Conservation (phyloP, 2,888 invertebrate species). For the Macrosiphum euphorbiae region DNA sequence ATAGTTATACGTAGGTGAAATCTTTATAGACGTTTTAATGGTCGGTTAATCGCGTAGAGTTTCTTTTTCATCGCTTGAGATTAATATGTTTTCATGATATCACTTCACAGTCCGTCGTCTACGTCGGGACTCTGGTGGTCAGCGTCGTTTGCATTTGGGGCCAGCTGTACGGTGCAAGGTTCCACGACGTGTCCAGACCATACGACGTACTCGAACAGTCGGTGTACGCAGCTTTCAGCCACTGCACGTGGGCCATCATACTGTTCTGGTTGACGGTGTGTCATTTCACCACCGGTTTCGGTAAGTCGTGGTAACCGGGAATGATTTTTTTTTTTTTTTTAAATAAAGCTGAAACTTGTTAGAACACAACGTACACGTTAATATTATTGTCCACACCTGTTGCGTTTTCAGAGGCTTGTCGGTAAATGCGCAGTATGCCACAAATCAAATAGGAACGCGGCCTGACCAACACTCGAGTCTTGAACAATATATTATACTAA, state of each 20-base stretch:
- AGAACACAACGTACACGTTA: neutral
- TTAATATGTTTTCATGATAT: neutral
- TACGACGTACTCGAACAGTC: conserved; percentile 46
- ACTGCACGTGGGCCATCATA: conserved; percentile 50
- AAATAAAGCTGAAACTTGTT: neutral
- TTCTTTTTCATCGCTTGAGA: neutral
- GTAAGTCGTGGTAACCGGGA: neutral
- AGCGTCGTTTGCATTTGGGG: neutral
- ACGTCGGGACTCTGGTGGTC: neutral
- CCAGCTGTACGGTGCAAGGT: conserved; percentile 11
- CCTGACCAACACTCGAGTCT: neutral
- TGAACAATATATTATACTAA: neutral
- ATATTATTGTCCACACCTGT: neutral
- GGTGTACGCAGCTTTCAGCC: conserved; percentile 17
- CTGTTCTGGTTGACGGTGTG: conserved; percentile 31
- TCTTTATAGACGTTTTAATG: neutral
- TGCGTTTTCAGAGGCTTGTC: neutral
- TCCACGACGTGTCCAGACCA: neutral
- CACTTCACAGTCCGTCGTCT: neutral
- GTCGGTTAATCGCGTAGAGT: neutral
- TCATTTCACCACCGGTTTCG: conserved; percentile 34
- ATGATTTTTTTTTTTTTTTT: neutral
- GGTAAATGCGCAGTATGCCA: neutral
- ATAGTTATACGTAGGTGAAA: neutral
- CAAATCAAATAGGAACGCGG: neutral